Evolutionary conservation across 2,888 invertebrate genomes (phyloP), one percentile per base, ranked within the genome.

Genomic region (Limnephilus auricula): DNA sequence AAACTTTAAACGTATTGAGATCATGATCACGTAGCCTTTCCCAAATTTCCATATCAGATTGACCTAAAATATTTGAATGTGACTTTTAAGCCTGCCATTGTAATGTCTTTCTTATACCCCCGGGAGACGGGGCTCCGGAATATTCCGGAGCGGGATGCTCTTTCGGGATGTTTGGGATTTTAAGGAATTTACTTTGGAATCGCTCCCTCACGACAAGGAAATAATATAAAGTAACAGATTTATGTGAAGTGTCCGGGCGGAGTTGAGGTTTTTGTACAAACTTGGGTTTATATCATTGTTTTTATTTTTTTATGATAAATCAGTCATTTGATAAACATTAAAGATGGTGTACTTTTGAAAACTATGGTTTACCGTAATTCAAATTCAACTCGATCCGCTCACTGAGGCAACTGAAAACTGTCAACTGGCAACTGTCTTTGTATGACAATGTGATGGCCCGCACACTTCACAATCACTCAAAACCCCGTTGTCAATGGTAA

Each of bases 51-150:
- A 92, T 92, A 92, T 92, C 92, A 92, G 92, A 92, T 92, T 92
- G 92, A 90, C 90, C 90, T 92, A 90, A 92, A 92, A 92, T 92
- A 92, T 92, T 91, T 91, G 92, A 92, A 92, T 92, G 92, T 92
- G 92, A 91, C 90, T 91, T 90, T 91, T 82, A 91, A 90, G 90
- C 89, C 86, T 89, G 82, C 91, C 86, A 85, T 90, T 90, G 91
- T 92, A 92, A 92, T 92, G 91, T 90, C 90, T 90, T 92, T 91
- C 92, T 90, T 91, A 92, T 92, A 45, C 92, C 90, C 90, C 80
- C 15, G 90, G 90, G 92, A 89, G 79, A 45, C 31, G 87, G 80
- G 31, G 34, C n/a, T 87, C 34, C 40, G 30, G 45, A 85, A 85
- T 85, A 85, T 65, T 25, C 65, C 78, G 32, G 87, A 87, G 87